Percentiles rank a stretch among this genome's conserved stretches.
phyloP scores from a whole-genome alignment of 2,797 vertebrate species.

The Enteromius mattozi region DNA sequence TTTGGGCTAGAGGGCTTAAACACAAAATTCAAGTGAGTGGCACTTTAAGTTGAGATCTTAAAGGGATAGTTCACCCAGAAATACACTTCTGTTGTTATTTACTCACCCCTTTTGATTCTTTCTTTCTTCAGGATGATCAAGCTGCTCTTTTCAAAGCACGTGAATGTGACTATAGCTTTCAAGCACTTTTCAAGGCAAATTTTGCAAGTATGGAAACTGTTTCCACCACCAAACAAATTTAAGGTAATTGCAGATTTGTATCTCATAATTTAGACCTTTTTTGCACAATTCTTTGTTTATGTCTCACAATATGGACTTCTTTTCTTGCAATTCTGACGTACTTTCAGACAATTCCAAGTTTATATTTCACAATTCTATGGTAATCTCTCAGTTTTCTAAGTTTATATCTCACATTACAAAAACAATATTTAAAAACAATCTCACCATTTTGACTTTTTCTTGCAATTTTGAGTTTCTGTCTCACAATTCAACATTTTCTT shows the following conservation, averaged over 20 bases:
- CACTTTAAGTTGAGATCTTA: background rate
- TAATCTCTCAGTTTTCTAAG: no score
- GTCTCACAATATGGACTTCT: background rate
- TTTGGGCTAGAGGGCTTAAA: conserved; percentile 19
- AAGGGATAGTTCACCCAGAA: background rate
- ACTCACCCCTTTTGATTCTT: background rate
- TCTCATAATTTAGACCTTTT: background rate
- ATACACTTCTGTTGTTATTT: background rate
- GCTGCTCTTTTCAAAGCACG: background rate
- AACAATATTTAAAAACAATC: background rate
- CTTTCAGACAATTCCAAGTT: background rate
- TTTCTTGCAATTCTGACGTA: background rate
- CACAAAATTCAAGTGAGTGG: background rate
- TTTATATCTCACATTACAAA: no score
- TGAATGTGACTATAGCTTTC: background rate
- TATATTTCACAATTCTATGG: background rate
- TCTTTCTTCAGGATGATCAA: background rate
- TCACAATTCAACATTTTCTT: background rate
- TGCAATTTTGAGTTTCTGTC: background rate
- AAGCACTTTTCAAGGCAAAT: background rate
- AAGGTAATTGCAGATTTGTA: background rate
- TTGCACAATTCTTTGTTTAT: background rate
- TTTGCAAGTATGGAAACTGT: background rate
- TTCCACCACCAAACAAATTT: background rate
- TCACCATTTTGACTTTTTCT: background rate